phyloP scores from a whole-genome alignment of 2,888 invertebrate species.

The Lithosia quadra region DNA sequence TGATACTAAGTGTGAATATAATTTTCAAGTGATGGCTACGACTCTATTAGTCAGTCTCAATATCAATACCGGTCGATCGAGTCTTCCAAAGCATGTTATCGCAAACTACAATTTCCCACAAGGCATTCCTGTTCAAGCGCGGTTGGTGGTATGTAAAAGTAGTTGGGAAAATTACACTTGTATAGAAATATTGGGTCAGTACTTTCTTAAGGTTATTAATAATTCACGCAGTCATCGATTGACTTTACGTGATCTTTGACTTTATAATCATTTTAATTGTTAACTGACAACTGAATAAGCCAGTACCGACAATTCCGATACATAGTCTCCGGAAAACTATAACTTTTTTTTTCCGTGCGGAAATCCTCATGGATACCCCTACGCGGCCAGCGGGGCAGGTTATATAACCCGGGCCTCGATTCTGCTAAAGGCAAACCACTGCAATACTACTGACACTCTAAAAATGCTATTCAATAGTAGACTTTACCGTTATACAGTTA shows the following conservation, averaged over 20 bases:
- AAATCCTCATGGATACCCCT: too few relatives aligned
- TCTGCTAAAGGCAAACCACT: too few relatives aligned
- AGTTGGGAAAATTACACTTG: neutral
- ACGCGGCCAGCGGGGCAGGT: too few relatives aligned
- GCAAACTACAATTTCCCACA: neutral
- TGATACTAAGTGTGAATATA: constrained; percentile 9
- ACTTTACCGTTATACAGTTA: too few relatives aligned
- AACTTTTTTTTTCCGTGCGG: too few relatives aligned
- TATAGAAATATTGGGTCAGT: neutral
- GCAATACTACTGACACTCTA: too few relatives aligned
- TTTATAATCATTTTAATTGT: neutral
- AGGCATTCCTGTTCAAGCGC: neutral
- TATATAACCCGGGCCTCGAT: too few relatives aligned
- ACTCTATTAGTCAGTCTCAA: constrained; percentile 7
- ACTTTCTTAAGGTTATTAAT: neutral
- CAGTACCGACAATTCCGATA: too few relatives aligned
- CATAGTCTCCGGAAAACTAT: too few relatives aligned
- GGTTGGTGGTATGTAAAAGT: neutral
- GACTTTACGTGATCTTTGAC: neutral
- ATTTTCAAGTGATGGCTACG: neutral
- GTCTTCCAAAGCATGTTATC: constrained; percentile 4
- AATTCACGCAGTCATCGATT: neutral
- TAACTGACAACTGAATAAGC: too few relatives aligned
- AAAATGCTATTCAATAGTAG: too few relatives aligned
- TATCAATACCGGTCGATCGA: neutral